phyloP scores from a whole-genome alignment of 1,140 invertebrate genomes.

The Phocides pigmalion region DNA sequence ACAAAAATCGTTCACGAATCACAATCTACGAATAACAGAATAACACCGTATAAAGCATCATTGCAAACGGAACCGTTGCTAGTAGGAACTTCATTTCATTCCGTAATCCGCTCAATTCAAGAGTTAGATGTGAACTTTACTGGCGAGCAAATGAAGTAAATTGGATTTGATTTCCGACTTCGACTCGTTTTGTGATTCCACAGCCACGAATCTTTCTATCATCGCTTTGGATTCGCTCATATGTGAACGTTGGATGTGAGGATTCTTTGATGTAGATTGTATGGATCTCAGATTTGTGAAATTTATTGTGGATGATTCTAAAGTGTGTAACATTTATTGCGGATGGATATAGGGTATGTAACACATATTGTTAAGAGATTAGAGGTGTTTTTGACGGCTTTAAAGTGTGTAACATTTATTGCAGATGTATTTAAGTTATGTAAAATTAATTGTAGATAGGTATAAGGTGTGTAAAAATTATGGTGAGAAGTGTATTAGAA shows the following conservation, averaged over 20 bases:
- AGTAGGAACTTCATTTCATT: conserved; percentile 61
- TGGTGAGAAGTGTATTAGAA: no score
- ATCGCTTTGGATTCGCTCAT: conserved; percentile 52
- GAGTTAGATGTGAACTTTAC: conserved; percentile 76
- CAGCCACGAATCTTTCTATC: conserved; percentile 72
- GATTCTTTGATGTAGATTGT: neutral
- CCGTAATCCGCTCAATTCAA: conserved; percentile 76
- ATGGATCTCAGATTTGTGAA: no score
- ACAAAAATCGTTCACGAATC: no score
- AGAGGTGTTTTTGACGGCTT: no score
- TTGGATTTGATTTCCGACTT: conserved; percentile 77
- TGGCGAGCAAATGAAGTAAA: conserved; percentile 77
- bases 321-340: no score
- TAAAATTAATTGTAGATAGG: no score
- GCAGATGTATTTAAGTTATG: no score
- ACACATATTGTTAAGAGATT: no score
- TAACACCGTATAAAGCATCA: conserved; percentile 51
- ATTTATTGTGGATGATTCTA: no score
- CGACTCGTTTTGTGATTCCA: conserved; percentile 68
- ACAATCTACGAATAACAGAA: conserved; percentile 17
- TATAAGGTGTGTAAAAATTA: no score
- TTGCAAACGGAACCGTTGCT: conserved; percentile 44
- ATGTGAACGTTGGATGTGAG: conserved; percentile 41
- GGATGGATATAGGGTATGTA: no score
- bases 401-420: no score